phyloP scores from a whole-genome alignment of 37 sponge, comb jelly and placozoan genomes.

The Aplysina aerophoba region DNA sequence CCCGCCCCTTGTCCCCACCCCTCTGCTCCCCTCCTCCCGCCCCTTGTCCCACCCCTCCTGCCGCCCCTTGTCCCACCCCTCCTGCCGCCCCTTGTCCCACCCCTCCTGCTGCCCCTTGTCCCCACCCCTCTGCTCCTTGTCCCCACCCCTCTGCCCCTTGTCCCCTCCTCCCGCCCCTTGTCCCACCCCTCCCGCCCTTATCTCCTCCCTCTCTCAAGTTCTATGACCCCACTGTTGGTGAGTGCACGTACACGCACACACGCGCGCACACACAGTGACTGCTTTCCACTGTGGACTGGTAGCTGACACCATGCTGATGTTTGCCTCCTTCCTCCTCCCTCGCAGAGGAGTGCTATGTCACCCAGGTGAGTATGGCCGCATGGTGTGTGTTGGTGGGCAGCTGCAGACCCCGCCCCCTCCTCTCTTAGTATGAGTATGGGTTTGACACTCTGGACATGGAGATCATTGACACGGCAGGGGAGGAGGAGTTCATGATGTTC shows the following conservation, averaged over 20 bases:
- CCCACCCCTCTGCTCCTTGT: no score
- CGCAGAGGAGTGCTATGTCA: slow-evolving; percentile 82
- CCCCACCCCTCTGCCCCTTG: no score
- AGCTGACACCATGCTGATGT: neutral
- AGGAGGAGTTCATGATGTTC: slow-evolving; percentile 88
- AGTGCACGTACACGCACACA: slow-evolving; percentile 29
- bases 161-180: no score
- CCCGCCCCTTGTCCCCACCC: no score
- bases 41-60: no score
- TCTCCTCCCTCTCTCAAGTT: slow-evolving; percentile 37
- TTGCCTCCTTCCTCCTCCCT: neutral
- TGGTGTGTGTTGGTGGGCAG: neutral
- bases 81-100: no score
- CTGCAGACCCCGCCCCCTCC: neutral
- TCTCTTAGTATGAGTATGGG: slow-evolving; percentile 64
- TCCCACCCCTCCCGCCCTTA: no score
- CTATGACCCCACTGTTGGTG: slow-evolving; percentile 91
- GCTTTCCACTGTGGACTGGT: neutral
- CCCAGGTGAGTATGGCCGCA: slow-evolving; percentile 39
- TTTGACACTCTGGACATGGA: slow-evolving; percentile 77
- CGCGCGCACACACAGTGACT: neutral
- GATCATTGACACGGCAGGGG: slow-evolving; percentile 92
- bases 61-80: no score
- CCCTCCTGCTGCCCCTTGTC: no score
- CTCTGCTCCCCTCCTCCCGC: no score